These are phyloP conservation scores for Gambusia affinis DNA, from an alignment of 2,113 vertebrate genomes.

Conservation along the genomic window DNA sequence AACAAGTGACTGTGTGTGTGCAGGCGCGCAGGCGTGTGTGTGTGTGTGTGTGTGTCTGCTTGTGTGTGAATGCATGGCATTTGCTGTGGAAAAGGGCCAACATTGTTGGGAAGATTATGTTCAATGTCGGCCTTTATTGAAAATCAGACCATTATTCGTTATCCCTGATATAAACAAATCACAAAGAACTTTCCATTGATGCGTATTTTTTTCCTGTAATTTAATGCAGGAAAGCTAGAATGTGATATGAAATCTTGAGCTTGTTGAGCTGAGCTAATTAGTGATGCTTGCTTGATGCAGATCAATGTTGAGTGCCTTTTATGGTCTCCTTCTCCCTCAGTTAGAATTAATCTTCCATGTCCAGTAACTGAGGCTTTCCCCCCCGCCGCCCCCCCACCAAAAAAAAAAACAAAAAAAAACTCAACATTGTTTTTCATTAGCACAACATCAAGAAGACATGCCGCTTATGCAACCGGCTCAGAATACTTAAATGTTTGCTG, in stretches of 20 bases:
- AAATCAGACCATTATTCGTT: slow-evolving; percentile 32
- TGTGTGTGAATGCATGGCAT: not conserved
- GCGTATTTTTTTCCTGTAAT: not conserved
- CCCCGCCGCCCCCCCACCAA: too few relatives aligned
- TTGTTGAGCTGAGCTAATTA: not conserved
- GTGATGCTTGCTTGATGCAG: not conserved
- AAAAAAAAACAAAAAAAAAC: not conserved
- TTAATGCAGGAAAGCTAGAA: slow-evolving; percentile 1
- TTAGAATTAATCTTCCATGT: slow-evolving; percentile 23
- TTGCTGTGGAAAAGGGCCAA: slow-evolving; percentile 48
- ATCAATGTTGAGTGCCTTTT: slow-evolving; percentile 36
- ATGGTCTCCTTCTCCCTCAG: not conserved
- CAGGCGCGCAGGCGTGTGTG: too few relatives aligned
- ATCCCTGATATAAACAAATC: not conserved
- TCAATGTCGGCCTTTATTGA: slow-evolving; percentile 68
- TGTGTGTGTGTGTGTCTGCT: too few relatives aligned
- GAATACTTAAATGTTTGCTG: not conserved
- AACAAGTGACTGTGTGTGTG: not conserved
- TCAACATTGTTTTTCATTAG: slow-evolving; percentile 16
- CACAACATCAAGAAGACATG: slow-evolving; percentile 7
- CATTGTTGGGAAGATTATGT: slow-evolving; percentile 35
- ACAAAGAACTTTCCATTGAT: not conserved
- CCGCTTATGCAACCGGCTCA: not conserved
- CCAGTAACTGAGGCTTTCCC: slow-evolving; percentile 14
- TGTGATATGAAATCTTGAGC: slow-evolving; percentile 9